phyloP scores from a whole-genome alignment of 2,888 invertebrate genomes.

The Leptarthrus brevirostris region DNA sequence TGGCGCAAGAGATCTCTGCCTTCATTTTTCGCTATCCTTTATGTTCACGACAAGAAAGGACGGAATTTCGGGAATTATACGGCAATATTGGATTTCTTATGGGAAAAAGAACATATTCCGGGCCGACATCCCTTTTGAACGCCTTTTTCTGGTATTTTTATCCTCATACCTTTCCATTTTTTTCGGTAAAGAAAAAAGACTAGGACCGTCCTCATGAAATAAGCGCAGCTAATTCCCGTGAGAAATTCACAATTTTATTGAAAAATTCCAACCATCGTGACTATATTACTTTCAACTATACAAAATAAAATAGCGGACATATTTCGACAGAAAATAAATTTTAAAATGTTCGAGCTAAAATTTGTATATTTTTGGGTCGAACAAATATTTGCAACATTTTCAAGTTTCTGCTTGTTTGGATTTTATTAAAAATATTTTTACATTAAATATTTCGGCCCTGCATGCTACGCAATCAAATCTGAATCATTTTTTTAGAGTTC shows the following conservation, averaged over 20 bases:
- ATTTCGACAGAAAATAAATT: too few relatives aligned
- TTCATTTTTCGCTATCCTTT: constrained; percentile 44
- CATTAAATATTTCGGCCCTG: too few relatives aligned
- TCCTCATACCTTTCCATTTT: constrained; percentile 23
- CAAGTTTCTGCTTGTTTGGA: too few relatives aligned
- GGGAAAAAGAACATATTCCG: constrained; percentile 52
- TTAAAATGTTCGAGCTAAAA: too few relatives aligned
- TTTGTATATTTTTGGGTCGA: too few relatives aligned
- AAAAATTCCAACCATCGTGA: constrained; percentile 49
- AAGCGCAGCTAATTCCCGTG: constrained; percentile 53
- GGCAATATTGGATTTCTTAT: constrained; percentile 54
- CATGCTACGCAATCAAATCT: too few relatives aligned
- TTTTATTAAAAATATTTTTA: too few relatives aligned
- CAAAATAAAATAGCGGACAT: too few relatives aligned
- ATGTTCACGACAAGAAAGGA: constrained; percentile 47
- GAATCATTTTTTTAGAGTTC: too few relatives aligned
- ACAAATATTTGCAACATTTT: too few relatives aligned
- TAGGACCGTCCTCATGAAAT: constrained; percentile 39
- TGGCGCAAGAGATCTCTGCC: constrained; percentile 36
- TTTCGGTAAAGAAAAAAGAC: neutral
- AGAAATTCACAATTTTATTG: constrained; percentile 53
- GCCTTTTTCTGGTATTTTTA: constrained; percentile 48
- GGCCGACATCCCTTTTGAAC: constrained; percentile 48
- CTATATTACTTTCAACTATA: constrained; percentile 15
- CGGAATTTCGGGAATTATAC: constrained; percentile 53